Evolutionary conservation across 2,888 invertebrate genomes (phyloP), one percentile per base, ranked within the genome.

Genomic region (Drosophila anomelani): DNA sequence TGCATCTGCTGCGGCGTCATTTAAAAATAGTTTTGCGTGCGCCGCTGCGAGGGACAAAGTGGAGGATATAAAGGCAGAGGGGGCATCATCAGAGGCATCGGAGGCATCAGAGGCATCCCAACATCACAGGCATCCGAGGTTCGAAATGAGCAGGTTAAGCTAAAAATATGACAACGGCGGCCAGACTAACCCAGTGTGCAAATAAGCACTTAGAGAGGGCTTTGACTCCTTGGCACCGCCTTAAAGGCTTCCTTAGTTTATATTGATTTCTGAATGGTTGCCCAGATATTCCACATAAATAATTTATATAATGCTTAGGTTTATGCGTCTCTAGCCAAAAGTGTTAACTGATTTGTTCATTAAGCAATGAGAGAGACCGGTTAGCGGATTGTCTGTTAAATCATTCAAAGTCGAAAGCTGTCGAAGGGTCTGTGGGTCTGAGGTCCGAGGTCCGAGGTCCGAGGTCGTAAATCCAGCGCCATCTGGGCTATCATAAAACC

Each of bases 1-100:
- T 38, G 54, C 54, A 38, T 54, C 36, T 32, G 23, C 49, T 64
- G 64, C 68, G 69, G 64, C 81, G 79, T 75, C 86, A 78, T 86
- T 82, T 82, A 83, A 82, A 82, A 82, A 82, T 82, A 82, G 86
- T 78, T 82, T 82, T 75, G 78, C 74, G 54, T 80, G 72, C 41
- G 57, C 26, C 26, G 56, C 39, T 66, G 38, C 3, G 32, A 10
- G 38, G 47, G 13, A 29, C 6, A 8, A 32, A 32, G 53, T 6
- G 41, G 39, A 39, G 26, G 26, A 26, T 26, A 26, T 26, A 26
- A 26, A 26, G 26, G 26, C 26, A 23, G 23, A 23, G 20, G 20
- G 20, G 20, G 20, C 20, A 20, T 20, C 20, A 23, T 23, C 23
- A 23, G 23, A 23, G 23, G 23, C 20, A 23, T 23, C 23, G 2